phyloP scores from a whole-genome alignment of 1,140 invertebrate species.

The Glomeris maerens region DNA sequence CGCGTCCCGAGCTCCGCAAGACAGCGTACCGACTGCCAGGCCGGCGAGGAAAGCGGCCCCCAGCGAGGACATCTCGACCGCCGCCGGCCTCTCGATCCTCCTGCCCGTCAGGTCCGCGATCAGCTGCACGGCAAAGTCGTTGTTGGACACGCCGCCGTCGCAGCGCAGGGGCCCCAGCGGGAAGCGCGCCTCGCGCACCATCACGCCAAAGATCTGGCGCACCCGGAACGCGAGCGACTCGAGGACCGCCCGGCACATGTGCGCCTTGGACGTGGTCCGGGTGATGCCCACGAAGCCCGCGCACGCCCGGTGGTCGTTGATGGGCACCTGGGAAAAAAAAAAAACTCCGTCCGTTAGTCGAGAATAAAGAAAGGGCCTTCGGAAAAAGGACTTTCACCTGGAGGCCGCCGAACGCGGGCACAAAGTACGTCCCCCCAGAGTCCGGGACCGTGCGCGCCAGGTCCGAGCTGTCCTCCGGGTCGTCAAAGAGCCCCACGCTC shows the following conservation, averaged over 20 bases:
- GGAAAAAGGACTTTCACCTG: conserved; percentile 43
- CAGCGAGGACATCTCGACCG: conserved; percentile 56
- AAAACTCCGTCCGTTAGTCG: conserved; percentile 2
- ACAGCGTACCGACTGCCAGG: conserved; percentile 46
- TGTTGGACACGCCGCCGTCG: conserved; percentile 83
- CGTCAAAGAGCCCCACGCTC: conserved; percentile 54
- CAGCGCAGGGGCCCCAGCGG: conserved; percentile 50
- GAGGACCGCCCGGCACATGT: conserved; percentile 65
- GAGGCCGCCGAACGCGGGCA: conserved; percentile 80
- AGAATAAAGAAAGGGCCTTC: background rate
- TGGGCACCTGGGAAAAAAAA: conserved; percentile 50
- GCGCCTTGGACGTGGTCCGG: conserved; percentile 55
- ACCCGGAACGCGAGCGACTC: conserved; percentile 77
- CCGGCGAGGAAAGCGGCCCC: conserved; percentile 70
- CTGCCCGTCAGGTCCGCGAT: conserved; percentile 63
- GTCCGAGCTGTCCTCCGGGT: conserved; percentile 47
- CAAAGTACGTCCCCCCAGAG: conserved; percentile 69
- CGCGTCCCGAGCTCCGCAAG: background rate
- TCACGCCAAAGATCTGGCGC: conserved; percentile 53
- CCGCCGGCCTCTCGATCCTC: conserved; percentile 49
- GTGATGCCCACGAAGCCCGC: conserved; percentile 73
- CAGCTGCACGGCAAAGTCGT: conserved; percentile 77
- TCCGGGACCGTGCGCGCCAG: conserved; percentile 57
- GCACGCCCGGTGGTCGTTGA: conserved; percentile 67
- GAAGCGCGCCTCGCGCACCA: conserved; percentile 48